Evolutionary conservation across 2,113 vertebrate species (phyloP).

Genomic region (Pachypanchax playfairii): DNA sequence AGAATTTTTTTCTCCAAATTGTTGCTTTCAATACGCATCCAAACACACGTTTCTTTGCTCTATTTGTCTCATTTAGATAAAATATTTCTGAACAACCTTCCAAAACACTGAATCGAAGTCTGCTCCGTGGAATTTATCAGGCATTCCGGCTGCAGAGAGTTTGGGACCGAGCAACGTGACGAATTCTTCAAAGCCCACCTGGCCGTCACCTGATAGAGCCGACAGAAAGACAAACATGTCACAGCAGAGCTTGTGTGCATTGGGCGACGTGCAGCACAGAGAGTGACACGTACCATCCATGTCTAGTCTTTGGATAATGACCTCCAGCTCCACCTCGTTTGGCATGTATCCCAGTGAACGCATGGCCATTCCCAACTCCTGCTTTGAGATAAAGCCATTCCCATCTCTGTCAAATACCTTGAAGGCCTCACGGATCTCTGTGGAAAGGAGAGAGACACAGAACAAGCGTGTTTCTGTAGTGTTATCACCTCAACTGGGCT

Average conservation of each 20-base stretch:
- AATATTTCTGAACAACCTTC: constrained; percentile 96
- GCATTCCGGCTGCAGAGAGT: constrained; percentile 91
- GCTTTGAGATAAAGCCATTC: constrained; percentile 97
- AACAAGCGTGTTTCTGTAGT: constrained; percentile 2
- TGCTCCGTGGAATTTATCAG: constrained; percentile 93
- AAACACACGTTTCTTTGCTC: too few species aligned
- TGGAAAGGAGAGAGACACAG: not conserved
- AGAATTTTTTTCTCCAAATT: too few species aligned
- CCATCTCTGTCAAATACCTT: constrained; percentile 95
- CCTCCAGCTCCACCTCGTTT: constrained; percentile 95
- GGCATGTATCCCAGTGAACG: constrained; percentile 96
- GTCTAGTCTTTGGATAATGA: constrained; percentile 95
- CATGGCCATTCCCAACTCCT: constrained; percentile 95
- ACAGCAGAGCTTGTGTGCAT: not conserved
- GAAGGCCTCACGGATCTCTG: constrained; percentile 96
- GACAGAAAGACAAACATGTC: constrained; percentile 9
- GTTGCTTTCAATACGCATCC: too few species aligned
- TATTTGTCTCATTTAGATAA: too few species aligned
- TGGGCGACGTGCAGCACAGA: constrained; percentile 4
- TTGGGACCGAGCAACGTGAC: constrained; percentile 95
- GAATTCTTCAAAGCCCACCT: constrained; percentile 98
- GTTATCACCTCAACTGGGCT: constrained; percentile 8
- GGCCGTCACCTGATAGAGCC: constrained; percentile 86
- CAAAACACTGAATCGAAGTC: constrained; percentile 98
- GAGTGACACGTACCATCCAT: constrained; percentile 86